These are phyloP conservation scores for Hormaphis cornu DNA, from an alignment of 1,140 invertebrate genomes.

Conservation along the genomic window DNA sequence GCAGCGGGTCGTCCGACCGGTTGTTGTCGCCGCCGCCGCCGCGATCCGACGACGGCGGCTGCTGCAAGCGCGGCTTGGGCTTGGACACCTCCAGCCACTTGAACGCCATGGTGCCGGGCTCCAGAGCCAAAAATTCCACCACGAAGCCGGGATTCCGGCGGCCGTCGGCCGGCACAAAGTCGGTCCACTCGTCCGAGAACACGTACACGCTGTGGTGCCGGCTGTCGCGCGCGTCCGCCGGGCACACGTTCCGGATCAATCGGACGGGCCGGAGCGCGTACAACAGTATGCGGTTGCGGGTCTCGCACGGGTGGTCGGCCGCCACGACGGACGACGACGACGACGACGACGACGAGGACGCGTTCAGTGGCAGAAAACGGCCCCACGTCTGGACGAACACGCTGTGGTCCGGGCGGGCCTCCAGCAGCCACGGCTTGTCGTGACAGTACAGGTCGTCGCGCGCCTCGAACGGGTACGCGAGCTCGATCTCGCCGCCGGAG, in stretches of 20 bases:
- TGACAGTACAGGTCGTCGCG: constrained; percentile 50
- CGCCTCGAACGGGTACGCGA: constrained; percentile 45
- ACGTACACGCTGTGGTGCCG: constrained; percentile 59
- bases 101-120: constrained; percentile 59
- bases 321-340: constrained; percentile 31
- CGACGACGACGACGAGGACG: constrained; percentile 19
- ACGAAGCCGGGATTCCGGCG: constrained; percentile 47
- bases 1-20: constrained; percentile 48
- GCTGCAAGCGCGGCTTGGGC: constrained; percentile 48
- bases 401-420: constrained; percentile 62
- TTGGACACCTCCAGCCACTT: constrained; percentile 71
- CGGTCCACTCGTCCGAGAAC: constrained; percentile 61
- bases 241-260: constrained; percentile 63
- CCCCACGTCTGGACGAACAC: constrained; percentile 61
- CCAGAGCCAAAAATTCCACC: constrained; percentile 60
- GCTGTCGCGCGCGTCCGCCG: constrained; percentile 54
- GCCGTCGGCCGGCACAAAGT: not conserved
- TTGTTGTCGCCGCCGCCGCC: constrained; percentile 44
- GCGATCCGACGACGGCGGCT: constrained; percentile 39
- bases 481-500: constrained; percentile 60
- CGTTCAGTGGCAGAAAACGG: constrained; percentile 39
- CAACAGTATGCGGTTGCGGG: constrained; percentile 60
- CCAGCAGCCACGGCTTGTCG: constrained; percentile 66
- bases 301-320: constrained; percentile 51
- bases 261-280: constrained; percentile 45